Base-by-base conservation (phyloP, 1,140 invertebrate species). In the Cotesia glomerata region DNA sequence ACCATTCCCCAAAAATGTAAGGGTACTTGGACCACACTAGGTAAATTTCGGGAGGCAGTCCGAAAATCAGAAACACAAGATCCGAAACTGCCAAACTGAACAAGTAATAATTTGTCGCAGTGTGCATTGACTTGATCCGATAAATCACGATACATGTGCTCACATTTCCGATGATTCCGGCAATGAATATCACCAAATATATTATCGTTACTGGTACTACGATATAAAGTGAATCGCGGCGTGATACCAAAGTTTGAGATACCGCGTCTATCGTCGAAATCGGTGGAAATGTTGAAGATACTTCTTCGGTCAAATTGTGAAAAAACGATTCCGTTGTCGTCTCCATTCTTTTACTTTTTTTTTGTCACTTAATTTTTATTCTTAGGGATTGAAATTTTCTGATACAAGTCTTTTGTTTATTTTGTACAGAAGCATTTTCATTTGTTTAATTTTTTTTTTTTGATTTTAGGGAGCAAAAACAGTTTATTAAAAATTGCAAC, bases 81-180 rank as follows among this genome's bases (percentile, higher is more conserved):
- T 99, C 98, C 0, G 97, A 97, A 39, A 99, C 89, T 3, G 98
- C 97, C 77, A 99, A 88, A 81, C 94, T 96, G 85, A 98, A 98
- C 56, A 98, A 88, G 81, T 98, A 98, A 79, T 95, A 97, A 83
- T 98, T 98, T 9, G 95, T 96, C 0, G 95, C 93, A 0, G 94
- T 96, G 80, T 96, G 95, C 93, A 98, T 95, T n/a, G 92, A 93
- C 81, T 94, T 94, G 85, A 98, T 98, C 75, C 92, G 90, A 26
- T 93, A 90, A 65, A 99, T 98, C 8, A 99, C 97, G 56, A 98
- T 89, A 83, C 97, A 98, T 5, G 97, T 98, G 82, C 93, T 93
- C 5, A 97, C 87, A 83, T 99, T 99, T 1, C 97, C 97, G 11
- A 98, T 85, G 0, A 95, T 86, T 2, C 97, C 97, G 1, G 92